These are phyloP conservation scores for Microtus pennsylvanicus DNA, from an alignment of 2,113 vertebrate species.

Conservation along the genomic window DNA sequence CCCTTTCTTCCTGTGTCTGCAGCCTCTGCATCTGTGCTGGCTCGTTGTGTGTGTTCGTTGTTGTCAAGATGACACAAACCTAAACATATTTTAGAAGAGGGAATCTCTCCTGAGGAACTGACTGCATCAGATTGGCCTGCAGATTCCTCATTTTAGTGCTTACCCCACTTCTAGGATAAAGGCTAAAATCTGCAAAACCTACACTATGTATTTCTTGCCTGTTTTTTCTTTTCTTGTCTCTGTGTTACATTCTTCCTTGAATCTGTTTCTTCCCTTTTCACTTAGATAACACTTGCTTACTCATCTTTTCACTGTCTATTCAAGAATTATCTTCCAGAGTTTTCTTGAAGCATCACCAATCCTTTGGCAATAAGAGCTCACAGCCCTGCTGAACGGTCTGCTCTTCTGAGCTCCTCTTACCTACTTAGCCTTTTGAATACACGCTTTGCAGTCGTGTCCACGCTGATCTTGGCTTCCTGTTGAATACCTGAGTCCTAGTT, in stretches of 20 bases:
- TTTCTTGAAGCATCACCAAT: background rate
- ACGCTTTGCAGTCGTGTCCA: background rate
- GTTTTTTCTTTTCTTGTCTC: background rate
- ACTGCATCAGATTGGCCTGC: background rate
- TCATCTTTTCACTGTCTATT: slow-evolving; percentile 28
- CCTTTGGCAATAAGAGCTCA: background rate
- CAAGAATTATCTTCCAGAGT: background rate
- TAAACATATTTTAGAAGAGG: background rate
- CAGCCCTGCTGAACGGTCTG: background rate
- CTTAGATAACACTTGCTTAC: background rate
- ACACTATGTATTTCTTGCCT: background rate
- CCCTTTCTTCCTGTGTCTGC: background rate
- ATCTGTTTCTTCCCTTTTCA: background rate
- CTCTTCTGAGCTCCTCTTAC: background rate
- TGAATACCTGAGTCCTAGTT: background rate
- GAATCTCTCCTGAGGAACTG: background rate
- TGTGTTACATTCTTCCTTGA: background rate
- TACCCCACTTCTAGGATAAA: background rate
- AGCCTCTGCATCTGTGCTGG: background rate
- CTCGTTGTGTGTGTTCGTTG: background rate
- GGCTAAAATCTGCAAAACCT: background rate
- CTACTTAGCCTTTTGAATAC: background rate
- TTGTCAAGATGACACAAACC: background rate
- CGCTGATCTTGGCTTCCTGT: background rate
- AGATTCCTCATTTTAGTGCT: background rate